Evolutionary conservation across 2,888 invertebrate genomes (phyloP).

Genomic region (Andrena chrysosceles): DNA sequence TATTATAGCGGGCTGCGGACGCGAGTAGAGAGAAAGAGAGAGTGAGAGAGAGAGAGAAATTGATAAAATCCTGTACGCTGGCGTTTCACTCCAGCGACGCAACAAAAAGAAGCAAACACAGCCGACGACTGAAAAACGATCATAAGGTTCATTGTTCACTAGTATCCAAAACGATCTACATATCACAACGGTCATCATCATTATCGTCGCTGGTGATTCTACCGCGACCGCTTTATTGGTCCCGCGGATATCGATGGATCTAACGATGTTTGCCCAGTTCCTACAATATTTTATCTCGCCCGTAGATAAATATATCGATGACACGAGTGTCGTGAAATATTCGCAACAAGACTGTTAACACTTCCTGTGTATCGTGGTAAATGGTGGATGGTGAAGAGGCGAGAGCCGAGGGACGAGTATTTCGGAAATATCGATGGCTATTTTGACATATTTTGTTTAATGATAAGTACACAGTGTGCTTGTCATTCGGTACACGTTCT

Average conservation of each 20-base stretch:
- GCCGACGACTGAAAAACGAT: slow-evolving; percentile 8
- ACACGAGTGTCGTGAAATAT: slow-evolving; percentile 9
- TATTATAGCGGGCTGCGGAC: slow-evolving; percentile 34
- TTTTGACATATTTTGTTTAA: not conserved
- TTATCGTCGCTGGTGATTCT: slow-evolving; percentile 4
- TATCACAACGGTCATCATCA: not conserved
- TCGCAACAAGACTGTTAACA: slow-evolving; percentile 40
- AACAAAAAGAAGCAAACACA: not conserved
- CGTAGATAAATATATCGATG: slow-evolving; percentile 22
- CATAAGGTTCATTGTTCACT: slow-evolving; percentile 16
- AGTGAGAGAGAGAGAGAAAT: not conserved
- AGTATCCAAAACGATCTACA: not conserved
- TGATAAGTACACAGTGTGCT: no score
- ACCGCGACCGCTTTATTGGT: slow-evolving; percentile 11
- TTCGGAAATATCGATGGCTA: not conserved
- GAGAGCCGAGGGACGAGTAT: not conserved
- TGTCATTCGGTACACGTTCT: no score
- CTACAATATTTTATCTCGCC: slow-evolving; percentile 33
- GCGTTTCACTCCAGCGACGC: slow-evolving; percentile 49
- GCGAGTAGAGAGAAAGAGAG: slow-evolving; percentile 9
- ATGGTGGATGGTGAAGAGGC: not conserved
- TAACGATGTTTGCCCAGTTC: slow-evolving; percentile 37
- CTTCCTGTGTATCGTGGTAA: not conserved
- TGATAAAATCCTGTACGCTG: slow-evolving; percentile 39
- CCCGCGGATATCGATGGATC: slow-evolving; percentile 28